These are phyloP conservation scores for Notodonta ziczac DNA, from an alignment of 2,888 invertebrate species.

Conservation along the genomic window DNA sequence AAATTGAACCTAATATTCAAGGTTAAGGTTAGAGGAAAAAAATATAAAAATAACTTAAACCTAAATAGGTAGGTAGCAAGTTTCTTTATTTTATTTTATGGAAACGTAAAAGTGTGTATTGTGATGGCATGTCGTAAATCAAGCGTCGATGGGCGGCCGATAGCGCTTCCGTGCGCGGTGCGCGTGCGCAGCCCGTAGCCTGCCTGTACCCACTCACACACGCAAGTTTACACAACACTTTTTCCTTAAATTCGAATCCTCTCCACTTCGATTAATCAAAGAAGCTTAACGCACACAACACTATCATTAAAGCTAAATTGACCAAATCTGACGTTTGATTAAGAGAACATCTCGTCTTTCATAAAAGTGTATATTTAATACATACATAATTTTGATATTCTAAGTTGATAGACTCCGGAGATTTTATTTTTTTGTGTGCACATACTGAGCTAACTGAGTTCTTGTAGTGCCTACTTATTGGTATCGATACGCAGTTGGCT, in stretches of 20 bases:
- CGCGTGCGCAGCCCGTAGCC: slow-evolving; percentile 34
- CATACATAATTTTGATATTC: slow-evolving; percentile 7
- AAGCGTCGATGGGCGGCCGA: slow-evolving; percentile 69
- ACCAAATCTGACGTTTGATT: slow-evolving; percentile 82
- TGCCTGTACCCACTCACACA: slow-evolving; percentile 22
- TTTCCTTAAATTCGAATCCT: slow-evolving; percentile 62
- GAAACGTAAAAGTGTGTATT: slow-evolving; percentile 59
- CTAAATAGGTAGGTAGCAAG: slow-evolving; percentile 3
- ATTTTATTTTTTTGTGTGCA: slow-evolving; percentile 5
- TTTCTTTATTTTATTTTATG: slow-evolving; percentile 42
- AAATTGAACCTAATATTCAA: neutral
- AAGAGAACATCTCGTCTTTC: slow-evolving; percentile 58
- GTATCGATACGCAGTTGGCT: slow-evolving; percentile 3
- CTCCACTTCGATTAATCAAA: slow-evolving; percentile 70
- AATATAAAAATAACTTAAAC: slow-evolving; percentile 2
- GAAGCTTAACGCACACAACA: slow-evolving; percentile 68
- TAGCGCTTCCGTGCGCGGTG: slow-evolving; percentile 64
- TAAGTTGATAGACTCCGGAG: slow-evolving; percentile 7
- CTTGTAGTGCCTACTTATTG: slow-evolving; percentile 5
- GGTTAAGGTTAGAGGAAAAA: slow-evolving; percentile 4
- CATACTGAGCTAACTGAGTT: neutral
- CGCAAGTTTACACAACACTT: slow-evolving; percentile 32
- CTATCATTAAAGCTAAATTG: slow-evolving; percentile 77
- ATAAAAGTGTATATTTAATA: slow-evolving; percentile 20
- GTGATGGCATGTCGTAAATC: slow-evolving; percentile 72